Conservation (phyloP, 2,888 invertebrate genomes). For the Napeogenes inachia region DNA sequence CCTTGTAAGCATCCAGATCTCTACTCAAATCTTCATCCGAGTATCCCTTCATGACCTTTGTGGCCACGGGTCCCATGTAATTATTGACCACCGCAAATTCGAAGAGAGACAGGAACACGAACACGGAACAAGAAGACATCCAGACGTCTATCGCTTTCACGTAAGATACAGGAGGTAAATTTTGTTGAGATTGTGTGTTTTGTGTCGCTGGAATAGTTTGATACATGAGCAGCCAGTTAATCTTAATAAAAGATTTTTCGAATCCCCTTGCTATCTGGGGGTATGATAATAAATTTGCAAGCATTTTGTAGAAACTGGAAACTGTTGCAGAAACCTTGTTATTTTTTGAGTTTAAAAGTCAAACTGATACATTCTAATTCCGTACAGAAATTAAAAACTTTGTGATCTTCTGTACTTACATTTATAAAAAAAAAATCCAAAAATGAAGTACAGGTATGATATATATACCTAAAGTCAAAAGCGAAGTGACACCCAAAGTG, state of each 20-base stretch:
- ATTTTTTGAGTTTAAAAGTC: no score
- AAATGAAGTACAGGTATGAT: background rate
- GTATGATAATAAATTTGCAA: no score
- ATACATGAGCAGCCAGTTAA: no score
- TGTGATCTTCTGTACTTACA: no score
- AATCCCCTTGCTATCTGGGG: no score
- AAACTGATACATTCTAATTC: no score
- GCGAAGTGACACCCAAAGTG: constrained; percentile 90
- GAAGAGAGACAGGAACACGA: constrained; percentile 93
- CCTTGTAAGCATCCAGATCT: constrained; percentile 86
- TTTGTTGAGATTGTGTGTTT: constrained; percentile 94
- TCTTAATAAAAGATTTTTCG: no score
- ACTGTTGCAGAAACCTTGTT: no score
- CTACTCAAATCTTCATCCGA: constrained; percentile 87
- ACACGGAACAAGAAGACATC: constrained; percentile 95
- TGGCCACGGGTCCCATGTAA: constrained; percentile 91
- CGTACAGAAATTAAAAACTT: no score
- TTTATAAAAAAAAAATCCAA: no score
- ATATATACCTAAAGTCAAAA: constrained; percentile 85
- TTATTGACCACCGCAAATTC: constrained; percentile 95
- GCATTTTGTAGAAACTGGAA: no score
- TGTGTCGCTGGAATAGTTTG: constrained; percentile 83
- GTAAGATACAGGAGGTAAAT: constrained; percentile 92
- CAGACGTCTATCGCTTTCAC: constrained; percentile 95
- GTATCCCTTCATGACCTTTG: constrained; percentile 93